Percentiles rank a stretch among this genome's conserved stretches.
phyloP scores from a whole-genome alignment of 1,140 invertebrate species.

The Physella acuta region DNA sequence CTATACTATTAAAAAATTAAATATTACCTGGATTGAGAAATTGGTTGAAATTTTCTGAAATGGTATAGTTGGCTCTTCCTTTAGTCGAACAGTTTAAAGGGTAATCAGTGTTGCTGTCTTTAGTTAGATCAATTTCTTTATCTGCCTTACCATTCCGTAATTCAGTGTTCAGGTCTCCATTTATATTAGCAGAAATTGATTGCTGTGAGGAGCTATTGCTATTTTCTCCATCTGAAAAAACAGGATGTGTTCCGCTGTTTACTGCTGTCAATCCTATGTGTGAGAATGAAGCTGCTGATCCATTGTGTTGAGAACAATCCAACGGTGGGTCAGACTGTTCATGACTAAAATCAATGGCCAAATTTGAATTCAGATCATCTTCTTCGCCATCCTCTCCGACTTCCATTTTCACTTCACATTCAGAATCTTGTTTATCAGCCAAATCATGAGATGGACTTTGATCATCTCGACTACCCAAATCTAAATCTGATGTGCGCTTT shows the following conservation, averaged over 20 bases:
- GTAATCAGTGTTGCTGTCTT: slow-evolving; percentile 3
- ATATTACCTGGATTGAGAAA: not conserved
- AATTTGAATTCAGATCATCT: slow-evolving; percentile 6
- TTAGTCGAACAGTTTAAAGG: slow-evolving; percentile 23
- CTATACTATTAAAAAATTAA: not conserved
- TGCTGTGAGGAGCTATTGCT: slow-evolving; percentile 21
- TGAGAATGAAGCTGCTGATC: not conserved
- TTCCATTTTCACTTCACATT: slow-evolving; percentile 20
- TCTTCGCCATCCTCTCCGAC: slow-evolving; percentile 23
- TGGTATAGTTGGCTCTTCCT: not conserved
- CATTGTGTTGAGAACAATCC: slow-evolving; percentile 1
- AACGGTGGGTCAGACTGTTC: slow-evolving; percentile 7
- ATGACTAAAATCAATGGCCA: slow-evolving; percentile 24
- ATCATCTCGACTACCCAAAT: slow-evolving; percentile 20
- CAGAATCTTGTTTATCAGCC: slow-evolving; percentile 21
- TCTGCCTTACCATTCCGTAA: not conserved
- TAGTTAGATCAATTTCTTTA: slow-evolving; percentile 17
- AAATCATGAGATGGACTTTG: slow-evolving; percentile 10
- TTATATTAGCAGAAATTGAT: slow-evolving; percentile 7
- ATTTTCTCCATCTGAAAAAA: slow-evolving; percentile 15
- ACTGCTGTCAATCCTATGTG: not conserved
- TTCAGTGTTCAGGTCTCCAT: not conserved
- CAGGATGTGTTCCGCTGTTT: not conserved
- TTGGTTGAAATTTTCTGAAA: not conserved
- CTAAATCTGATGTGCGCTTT: slow-evolving; percentile 4